phyloP scores from a whole-genome alignment of 2,888 invertebrate species.

The Nomada ferruginata region DNA sequence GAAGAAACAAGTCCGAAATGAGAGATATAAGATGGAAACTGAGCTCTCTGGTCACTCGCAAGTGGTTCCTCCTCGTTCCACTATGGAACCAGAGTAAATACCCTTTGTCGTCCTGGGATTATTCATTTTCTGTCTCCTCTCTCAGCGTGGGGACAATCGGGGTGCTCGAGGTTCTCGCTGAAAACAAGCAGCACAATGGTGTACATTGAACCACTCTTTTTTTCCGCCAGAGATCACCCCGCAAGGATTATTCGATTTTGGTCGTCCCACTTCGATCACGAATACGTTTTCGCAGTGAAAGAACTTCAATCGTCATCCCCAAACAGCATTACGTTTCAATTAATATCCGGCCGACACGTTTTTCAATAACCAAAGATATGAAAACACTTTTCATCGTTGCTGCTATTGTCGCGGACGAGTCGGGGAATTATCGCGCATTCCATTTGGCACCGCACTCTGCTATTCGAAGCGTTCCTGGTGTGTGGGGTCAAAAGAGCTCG shows the following conservation, averaged over 20 bases:
- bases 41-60: not conserved
- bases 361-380: too few species aligned
- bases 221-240: too few species aligned
- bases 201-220: too few species aligned
- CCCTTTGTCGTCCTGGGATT: not conserved
- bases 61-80: not conserved
- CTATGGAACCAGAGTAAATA: slow-evolving; percentile 15
- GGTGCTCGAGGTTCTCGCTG: not conserved
- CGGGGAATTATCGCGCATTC: not conserved
- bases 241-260: too few species aligned
- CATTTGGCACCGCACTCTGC: not conserved
- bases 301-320: too few species aligned
- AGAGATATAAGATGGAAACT: not conserved
- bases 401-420: not conserved
- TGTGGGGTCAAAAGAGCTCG: too few species aligned
- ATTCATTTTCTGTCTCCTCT: not conserved
- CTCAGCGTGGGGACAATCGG: not conserved
- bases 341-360: too few species aligned
- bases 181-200: not conserved
- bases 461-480: not conserved
- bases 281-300: too few species aligned
- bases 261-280: too few species aligned
- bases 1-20: not conserved
- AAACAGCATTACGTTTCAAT: too few species aligned
- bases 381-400: not conserved